Percentiles rank a stretch among this genome's conserved stretches.
These are phyloP conservation scores for Amphipoea lucens DNA, from an alignment of 2,888 invertebrate species.

Conservation along the genomic window DNA sequence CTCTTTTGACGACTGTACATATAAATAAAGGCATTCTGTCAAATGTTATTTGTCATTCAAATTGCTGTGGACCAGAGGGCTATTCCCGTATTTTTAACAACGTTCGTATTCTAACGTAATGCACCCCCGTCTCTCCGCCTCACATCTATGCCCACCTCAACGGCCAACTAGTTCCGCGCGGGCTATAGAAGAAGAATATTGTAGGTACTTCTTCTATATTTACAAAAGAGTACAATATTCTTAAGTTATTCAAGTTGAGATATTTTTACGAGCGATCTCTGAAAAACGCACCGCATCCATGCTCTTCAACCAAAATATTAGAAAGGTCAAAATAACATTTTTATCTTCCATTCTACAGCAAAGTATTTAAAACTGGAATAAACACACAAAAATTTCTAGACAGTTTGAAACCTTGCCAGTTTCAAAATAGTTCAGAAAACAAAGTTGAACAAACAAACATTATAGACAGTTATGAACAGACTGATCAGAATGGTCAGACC, in stretches of 20 bases:
- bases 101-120: too few species aligned
- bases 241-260: too few species aligned
- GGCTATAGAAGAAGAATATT: too few species aligned
- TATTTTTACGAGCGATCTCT: neutral
- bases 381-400: neutral
- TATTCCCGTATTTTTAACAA: too few species aligned
- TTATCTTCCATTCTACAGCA: neutral
- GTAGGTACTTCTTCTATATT: too few species aligned
- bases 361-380: neutral
- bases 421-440: neutral
- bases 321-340: neutral
- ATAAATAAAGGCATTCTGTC: neutral
- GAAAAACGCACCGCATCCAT: neutral
- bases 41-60: neutral
- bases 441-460: neutral
- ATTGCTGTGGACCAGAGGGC: too few species aligned
- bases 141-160: too few species aligned
- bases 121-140: too few species aligned
- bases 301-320: neutral
- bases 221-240: too few species aligned
- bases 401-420: neutral
- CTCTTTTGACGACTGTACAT: too few species aligned
- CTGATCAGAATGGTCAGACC: constrained; percentile 9
- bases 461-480: constrained; percentile 11
- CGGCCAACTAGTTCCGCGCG: too few species aligned